Base-by-base conservation (phyloP, 1,140 invertebrate species). In the Aphidius ervi region DNA sequence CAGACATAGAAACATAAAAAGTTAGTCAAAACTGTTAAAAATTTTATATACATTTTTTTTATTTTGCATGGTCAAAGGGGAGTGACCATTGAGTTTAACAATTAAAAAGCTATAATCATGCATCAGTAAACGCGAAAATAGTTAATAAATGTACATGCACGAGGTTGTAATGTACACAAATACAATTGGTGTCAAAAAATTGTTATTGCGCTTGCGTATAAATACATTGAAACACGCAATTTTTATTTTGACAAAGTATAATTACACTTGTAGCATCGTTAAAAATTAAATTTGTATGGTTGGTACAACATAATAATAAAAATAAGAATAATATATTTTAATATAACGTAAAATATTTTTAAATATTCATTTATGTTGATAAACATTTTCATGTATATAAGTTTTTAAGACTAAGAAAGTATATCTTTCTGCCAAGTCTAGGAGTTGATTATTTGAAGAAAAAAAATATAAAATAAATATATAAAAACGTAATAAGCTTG, bases 211-310 rank as follows among this genome's bases (percentile, higher is more conserved):
- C 31, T 48, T 62, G 56, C 56, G 48, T 62, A 16, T 16, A 42
- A 42, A 58, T 47, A 42, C 40, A 53, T 46, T 62, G 49, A 37
- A 62, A 57, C 61, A 62, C 56, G 61, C 61, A 62, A 62, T 65
- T 65, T 58, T 53, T 45, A 5, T 42, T 9, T 31, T 1, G 20
- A 50, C 39, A 43, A 43, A 39, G 52, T 64, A 60, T 64, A 65
- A 70, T 65, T 67, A 48, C 57, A 63, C 40, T 59, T 62, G 63
- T 52, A 10, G 54, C 40, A 55, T 68, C 50, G 64, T 70, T 70
- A 67, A 66, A 66, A 66, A 68, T 46, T 56, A 67, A 62, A 66
- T 67, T 65, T 59, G 56, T 59, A 65, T 58, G 50, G 56, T 65
- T 50, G 60, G 41, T 46, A 42, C 5, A 46, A 46, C 10, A 5